Percentiles rank a stretch among this genome's conserved stretches.
These are phyloP conservation scores for Psophia crepitans DNA, from an alignment of 2,113 vertebrate species.

Conservation along the genomic window DNA sequence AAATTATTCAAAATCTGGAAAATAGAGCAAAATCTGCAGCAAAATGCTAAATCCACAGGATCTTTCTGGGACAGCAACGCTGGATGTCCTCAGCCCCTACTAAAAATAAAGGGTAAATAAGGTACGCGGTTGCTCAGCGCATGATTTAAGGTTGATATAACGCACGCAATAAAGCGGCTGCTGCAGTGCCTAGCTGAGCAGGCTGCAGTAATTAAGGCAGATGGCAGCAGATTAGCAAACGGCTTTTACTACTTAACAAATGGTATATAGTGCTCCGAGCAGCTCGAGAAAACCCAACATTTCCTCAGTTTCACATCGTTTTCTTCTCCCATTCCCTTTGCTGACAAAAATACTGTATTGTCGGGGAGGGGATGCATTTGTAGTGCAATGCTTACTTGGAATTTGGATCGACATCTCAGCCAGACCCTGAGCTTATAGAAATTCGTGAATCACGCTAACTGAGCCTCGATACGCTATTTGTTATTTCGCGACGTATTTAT, in stretches of 20 bases:
- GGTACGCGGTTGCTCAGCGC: background rate
- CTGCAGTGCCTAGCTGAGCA: background rate
- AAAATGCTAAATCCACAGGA: background rate
- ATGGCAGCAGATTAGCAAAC: slow-evolving; percentile 1
- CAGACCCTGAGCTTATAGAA: background rate
- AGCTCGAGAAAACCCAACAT: background rate
- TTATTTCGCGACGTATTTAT: background rate
- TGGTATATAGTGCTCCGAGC: background rate
- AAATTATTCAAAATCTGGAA: background rate
- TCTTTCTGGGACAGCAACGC: background rate
- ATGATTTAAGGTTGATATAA: background rate
- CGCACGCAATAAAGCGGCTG: background rate
- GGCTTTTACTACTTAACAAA: slow-evolving; percentile 20
- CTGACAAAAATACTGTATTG: background rate
- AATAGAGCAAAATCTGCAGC: background rate
- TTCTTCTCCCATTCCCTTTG: background rate
- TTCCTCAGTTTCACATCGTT: background rate
- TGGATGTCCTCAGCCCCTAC: background rate
- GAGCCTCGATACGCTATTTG: background rate
- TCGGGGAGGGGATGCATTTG: background rate
- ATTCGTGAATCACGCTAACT: rapidly evolving
- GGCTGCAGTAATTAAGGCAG: background rate
- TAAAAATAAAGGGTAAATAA: background rate
- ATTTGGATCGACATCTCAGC: background rate
- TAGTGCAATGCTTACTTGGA: background rate